Base-by-base conservation (phyloP, 2,888 invertebrate species). In the Hyppa rectilinea region DNA sequence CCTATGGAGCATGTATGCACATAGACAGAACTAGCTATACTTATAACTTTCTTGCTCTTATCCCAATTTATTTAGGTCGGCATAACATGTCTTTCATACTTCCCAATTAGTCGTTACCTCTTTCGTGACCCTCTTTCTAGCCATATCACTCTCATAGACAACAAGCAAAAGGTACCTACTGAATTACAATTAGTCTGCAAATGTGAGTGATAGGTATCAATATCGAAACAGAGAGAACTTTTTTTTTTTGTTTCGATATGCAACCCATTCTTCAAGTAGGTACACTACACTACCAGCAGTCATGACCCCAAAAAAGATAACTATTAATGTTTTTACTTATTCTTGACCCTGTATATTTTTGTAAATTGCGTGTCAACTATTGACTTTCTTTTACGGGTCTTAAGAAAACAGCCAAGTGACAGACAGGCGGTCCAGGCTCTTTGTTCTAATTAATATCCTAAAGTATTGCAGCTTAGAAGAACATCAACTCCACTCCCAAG, bases 1-100 rank as follows among this genome's bases (percentile, higher is more conserved):
- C 91, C 95, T 98, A 58, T 98, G 98, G 98, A 98, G 98, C 92
- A 94, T 97, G 97, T 97, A 85, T 93, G 97, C 40, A 36, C n/a
- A 10, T n/a, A 6, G 29, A 61, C 20, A 43, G 26, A 29, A n/a
- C 43, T 17, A 23, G 29, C 17, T 29, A n/a, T n/a, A n/a, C n/a
- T n/a, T n/a, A n/a, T n/a, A n/a, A n/a, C n/a, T n/a, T n/a, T n/a
- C n/a, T n/a, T 40, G 20, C 4, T 20, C 6, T 38, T 17, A 17
- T 26, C 9, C 23, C 9, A 34, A 36, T 56, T 38, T 23, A 36
- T 20, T 56, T 6, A 0, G 9, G 10, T 36, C 26, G 10, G 36
- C 26, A 2, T 3, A 56, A 56, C 3, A 23, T 36, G 17, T 23
- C 9, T 23, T 17, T 56, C 10, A 23, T 26, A 23, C 17, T 31